phyloP scores from a whole-genome alignment of 1,140 invertebrate species.

The Oedothorax gibbosus region DNA sequence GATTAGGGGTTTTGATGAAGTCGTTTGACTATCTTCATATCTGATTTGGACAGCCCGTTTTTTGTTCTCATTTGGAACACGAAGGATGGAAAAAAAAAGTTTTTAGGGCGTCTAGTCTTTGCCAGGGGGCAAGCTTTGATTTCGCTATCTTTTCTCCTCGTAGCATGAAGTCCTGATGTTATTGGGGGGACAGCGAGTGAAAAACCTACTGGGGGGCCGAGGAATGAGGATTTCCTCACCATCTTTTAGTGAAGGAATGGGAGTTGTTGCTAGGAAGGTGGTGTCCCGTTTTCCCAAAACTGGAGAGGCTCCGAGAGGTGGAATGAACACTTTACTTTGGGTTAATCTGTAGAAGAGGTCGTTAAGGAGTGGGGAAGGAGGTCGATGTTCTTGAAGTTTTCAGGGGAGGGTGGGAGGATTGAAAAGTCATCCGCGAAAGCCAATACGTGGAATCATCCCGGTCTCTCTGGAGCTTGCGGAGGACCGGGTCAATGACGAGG shows the following conservation, averaged over 20 bases:
- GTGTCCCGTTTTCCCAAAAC: not conserved
- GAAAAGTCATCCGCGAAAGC: no score
- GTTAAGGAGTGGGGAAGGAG: no score
- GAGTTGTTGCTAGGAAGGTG: not conserved
- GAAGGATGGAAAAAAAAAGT: slow-evolving; percentile 8
- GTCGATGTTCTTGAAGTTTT: slow-evolving; percentile 61
- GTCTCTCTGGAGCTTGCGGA: no score
- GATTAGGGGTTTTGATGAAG: not conserved
- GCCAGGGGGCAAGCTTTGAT: slow-evolving; percentile 18
- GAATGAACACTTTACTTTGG: not conserved
- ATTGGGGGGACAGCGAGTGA: not conserved
- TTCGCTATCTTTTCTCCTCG: not conserved
- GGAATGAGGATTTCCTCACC: not conserved
- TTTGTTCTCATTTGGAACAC: not conserved
- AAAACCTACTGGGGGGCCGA: not conserved
- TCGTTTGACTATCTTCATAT: not conserved
- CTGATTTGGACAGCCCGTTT: not conserved
- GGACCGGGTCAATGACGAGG: no score
- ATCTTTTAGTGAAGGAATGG: not conserved
- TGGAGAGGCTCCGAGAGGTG: not conserved
- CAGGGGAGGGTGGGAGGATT: slow-evolving; percentile 59
- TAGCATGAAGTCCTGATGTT: not conserved
- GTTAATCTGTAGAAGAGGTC: not conserved
- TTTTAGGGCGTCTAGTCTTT: slow-evolving; percentile 15
- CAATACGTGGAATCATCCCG: no score